Conservation (phyloP, 2,113 vertebrate genomes). For the Ploceus nigricollis region DNA sequence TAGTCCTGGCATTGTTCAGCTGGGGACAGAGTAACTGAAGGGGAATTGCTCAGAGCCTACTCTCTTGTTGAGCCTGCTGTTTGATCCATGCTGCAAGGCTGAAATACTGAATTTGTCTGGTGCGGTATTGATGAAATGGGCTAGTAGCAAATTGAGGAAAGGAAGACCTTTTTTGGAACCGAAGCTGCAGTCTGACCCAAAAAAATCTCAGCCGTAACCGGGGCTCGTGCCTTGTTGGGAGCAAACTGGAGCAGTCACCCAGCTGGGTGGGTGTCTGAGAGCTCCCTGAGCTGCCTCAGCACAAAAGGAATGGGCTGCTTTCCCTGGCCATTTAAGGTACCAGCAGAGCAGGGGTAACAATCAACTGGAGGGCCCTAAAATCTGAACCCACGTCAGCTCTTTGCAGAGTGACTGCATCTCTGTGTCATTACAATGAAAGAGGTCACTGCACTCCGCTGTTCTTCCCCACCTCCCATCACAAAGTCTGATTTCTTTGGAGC, state of each 20-base stretch:
- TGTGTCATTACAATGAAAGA: neutral
- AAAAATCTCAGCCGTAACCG: neutral
- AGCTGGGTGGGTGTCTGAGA: neutral
- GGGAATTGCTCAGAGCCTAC: neutral
- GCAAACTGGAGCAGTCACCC: neutral
- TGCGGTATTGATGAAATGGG: neutral
- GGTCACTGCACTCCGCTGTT: neutral
- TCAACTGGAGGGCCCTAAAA: slow-evolving; percentile 30
- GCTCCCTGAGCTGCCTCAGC: neutral
- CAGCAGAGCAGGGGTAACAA: neutral
- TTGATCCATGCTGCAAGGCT: neutral
- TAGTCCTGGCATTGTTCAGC: neutral
- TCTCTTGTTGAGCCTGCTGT: neutral
- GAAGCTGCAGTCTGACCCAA: neutral
- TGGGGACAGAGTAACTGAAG: neutral
- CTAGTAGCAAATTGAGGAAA: neutral
- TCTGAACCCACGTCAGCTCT: neutral
- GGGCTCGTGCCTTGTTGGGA: neutral
- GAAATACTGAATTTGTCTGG: neutral
- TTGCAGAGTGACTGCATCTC: neutral
- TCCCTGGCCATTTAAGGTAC: neutral
- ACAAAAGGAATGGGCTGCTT: neutral
- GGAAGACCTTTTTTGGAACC: neutral
- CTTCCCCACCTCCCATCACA: neutral
- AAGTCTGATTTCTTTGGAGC: neutral